These are phyloP conservation scores for Odontamblyopus lacepedii DNA, from an alignment of 2,797 vertebrate genomes.

Conservation along the genomic window DNA sequence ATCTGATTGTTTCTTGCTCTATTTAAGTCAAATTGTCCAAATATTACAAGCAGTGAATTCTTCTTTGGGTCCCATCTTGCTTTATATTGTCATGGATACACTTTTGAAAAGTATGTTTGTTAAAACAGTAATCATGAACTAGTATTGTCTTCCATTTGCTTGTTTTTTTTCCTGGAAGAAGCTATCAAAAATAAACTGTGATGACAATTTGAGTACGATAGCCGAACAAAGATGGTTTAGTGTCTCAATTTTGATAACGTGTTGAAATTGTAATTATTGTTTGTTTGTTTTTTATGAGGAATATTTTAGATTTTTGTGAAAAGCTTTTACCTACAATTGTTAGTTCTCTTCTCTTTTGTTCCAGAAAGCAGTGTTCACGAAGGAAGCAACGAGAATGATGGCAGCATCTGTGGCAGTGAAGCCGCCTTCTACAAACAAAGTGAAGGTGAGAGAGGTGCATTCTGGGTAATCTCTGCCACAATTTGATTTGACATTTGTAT, in stretches of 20 bases:
- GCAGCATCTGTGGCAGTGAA: conserved; percentile 91
- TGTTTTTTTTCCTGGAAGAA: conserved; percentile 7
- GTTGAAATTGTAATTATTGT: conserved; percentile 16
- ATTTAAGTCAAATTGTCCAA: conserved; percentile 9
- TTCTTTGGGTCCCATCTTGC: not conserved
- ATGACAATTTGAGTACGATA: conserved; percentile 39
- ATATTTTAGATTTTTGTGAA: conserved; percentile 34
- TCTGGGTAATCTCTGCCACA: conserved; percentile 22
- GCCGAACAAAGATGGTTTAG: conserved; percentile 29
- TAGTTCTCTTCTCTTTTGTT: conserved; percentile 25
- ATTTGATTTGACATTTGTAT: conserved; percentile 14
- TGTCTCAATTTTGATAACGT: conserved; percentile 19
- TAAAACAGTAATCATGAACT: conserved; percentile 26
- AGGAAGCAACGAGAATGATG: conserved; percentile 91
- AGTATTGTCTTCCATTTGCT: conserved; percentile 22
- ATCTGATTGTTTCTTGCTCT: conserved; percentile 1
- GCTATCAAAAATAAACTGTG: conserved; percentile 27
- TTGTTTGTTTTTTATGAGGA: conserved; percentile 10
- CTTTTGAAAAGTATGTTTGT: conserved; percentile 8
- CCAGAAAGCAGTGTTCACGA: conserved; percentile 87
- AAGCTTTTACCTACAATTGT: conserved; percentile 28
- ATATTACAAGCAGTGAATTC: not conserved
- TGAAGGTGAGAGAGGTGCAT: conserved; percentile 79
- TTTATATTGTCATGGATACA: not conserved
- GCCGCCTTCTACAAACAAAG: conserved; percentile 91